phyloP scores from a whole-genome alignment of 2,888 invertebrate species.

The Phrixothrix hirtus region DNA sequence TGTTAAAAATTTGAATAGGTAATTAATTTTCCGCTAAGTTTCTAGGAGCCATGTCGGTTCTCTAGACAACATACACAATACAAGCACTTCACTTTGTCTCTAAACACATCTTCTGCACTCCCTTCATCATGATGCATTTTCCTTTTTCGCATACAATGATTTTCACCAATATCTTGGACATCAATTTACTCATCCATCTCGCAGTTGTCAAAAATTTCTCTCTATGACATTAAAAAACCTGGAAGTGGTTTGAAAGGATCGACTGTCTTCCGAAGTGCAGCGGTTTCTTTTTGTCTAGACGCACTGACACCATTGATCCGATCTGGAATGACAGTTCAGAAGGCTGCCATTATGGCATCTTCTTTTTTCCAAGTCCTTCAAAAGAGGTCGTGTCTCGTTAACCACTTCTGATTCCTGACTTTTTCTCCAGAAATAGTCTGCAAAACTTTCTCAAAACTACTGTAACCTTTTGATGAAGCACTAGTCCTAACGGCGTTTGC shows the following conservation, averaged over 20 bases:
- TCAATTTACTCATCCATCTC: neutral
- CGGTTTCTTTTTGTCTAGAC: too few species aligned
- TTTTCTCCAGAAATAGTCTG: too few species aligned
- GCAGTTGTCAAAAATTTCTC: slow-evolving; percentile 1
- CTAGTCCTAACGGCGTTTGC: too few species aligned
- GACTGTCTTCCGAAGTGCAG: neutral
- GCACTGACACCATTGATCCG: neutral
- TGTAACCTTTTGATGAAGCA: slow-evolving; percentile 2
- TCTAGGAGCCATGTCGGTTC: neutral
- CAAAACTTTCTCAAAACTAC: neutral
- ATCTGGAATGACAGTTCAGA: too few species aligned
- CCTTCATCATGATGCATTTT: neutral
- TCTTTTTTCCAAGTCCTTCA: neutral
- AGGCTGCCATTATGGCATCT: too few species aligned
- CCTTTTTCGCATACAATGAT: neutral
- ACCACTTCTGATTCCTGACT: neutral
- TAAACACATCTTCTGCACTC: neutral
- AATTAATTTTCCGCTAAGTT: neutral
- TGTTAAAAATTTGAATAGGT: neutral
- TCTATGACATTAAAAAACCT: neutral
- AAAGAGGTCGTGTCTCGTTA: neutral
- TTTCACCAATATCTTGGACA: neutral
- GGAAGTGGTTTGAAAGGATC: neutral
- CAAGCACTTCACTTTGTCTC: neutral
- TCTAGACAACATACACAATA: neutral